Percentiles rank a stretch among this genome's conserved stretches.
These are phyloP conservation scores for Thaleichthys pacificus DNA, from an alignment of 2,797 vertebrate species.

Conservation along the genomic window DNA sequence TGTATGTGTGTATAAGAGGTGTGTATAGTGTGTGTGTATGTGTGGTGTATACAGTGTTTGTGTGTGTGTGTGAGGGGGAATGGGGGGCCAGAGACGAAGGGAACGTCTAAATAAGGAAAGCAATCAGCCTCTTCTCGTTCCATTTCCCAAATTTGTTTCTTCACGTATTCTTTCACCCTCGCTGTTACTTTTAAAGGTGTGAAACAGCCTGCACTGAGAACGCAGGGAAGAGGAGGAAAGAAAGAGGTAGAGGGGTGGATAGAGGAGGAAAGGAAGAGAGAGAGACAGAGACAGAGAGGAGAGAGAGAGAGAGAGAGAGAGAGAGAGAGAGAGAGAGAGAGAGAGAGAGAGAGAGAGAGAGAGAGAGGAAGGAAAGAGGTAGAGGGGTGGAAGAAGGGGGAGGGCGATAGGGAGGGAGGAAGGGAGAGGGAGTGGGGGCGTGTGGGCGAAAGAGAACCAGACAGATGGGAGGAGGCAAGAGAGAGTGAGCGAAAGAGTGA, in stretches of 20 bases:
- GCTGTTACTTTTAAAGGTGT: neutral
- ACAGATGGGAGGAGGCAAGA: neutral
- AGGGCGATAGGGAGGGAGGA: too few species aligned
- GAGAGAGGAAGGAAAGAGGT: slow-evolving; percentile 25
- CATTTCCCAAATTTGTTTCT: too few species aligned
- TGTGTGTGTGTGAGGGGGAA: too few species aligned
- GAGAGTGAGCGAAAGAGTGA: slow-evolving; percentile 42
- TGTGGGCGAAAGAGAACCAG: neutral
- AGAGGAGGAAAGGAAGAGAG: slow-evolving; percentile 16
- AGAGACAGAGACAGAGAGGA: neutral
- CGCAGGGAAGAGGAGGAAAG: neutral
- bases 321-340: neutral
- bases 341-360: too few species aligned
- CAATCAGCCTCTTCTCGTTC: too few species aligned
- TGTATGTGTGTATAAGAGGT: too few species aligned
- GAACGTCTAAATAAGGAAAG: too few species aligned
- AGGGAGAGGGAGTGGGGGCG: too few species aligned
- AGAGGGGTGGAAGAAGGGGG: neutral
- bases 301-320: neutral
- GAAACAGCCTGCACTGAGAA: neutral
- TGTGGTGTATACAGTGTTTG: too few species aligned
- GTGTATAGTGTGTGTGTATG: too few species aligned
- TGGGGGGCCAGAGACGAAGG: too few species aligned
- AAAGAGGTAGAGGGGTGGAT: neutral
- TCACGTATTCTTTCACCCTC: too few species aligned